phyloP scores from a whole-genome alignment of 2,797 vertebrate species.

The Tenualosa thibaudeaui region DNA sequence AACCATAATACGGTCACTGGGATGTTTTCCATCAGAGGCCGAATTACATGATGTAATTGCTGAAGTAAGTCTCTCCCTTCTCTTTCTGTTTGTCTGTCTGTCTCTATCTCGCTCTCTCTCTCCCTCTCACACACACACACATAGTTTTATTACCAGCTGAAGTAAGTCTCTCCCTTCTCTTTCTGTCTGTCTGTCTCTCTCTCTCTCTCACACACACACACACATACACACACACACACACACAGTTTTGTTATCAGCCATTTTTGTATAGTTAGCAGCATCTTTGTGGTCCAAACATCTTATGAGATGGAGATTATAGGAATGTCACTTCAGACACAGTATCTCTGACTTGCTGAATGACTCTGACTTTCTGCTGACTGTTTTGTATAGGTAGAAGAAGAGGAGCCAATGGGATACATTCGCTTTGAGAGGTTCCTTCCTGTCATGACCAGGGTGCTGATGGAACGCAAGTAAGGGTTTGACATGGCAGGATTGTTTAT shows the following conservation, averaged over 20 bases:
- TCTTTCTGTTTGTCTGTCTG: neutral
- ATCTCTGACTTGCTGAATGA: neutral
- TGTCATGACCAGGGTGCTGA: conserved; percentile 82
- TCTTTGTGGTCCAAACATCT: neutral
- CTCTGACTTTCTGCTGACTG: neutral
- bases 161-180: neutral
- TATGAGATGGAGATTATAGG: neutral
- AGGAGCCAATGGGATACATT: conserved; percentile 82
- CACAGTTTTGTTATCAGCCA: neutral
- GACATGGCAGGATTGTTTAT: no score
- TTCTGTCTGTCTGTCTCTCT: neutral
- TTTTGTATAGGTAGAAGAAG: conserved; percentile 82
- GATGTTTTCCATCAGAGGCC: conserved; percentile 85
- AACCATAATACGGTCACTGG: conserved; percentile 85
- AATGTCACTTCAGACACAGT: neutral
- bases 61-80: conserved; percentile 71
- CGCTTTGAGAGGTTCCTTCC: conserved; percentile 88
- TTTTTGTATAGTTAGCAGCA: neutral
- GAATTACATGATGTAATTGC: conserved; percentile 83
- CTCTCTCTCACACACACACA: neutral
- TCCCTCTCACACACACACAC: neutral
- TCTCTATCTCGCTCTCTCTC: neutral
- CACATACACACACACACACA: neutral
- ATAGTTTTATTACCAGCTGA: no score
- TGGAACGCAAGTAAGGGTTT: conserved; percentile 81